Conservation (phyloP, 2,113 vertebrate species). For the Sapayoa aenigma region DNA sequence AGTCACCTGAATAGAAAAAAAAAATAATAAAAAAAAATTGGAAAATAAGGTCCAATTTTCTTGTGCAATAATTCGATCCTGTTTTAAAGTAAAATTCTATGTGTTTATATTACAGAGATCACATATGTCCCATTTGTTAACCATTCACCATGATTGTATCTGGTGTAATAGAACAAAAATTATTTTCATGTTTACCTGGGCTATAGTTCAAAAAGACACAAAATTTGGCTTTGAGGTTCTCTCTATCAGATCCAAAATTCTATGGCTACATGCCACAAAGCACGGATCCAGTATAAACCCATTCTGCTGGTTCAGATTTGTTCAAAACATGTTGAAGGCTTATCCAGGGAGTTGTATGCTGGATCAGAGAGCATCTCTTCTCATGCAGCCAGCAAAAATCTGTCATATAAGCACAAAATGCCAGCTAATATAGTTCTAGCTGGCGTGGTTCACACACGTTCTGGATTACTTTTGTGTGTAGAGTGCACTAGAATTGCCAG, state of each 20-base stretch:
- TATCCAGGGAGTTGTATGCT: neutral
- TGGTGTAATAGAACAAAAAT: neutral
- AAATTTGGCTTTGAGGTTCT: neutral
- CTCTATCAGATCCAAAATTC: neutral
- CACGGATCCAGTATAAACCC: neutral
- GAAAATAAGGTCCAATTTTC: neutral
- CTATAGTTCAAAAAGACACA: neutral
- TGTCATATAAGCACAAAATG: neutral
- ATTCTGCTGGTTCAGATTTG: slow-evolving; percentile 19
- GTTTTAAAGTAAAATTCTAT: neutral
- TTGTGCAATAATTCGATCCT: neutral
- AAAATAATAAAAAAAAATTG: neutral
- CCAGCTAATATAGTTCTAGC: neutral
- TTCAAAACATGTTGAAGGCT: neutral
- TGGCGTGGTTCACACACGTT: neutral
- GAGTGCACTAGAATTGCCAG: neutral
- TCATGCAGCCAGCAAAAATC: neutral
- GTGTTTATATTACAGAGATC: neutral
- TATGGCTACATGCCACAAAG: neutral
- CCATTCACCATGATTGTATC: neutral
- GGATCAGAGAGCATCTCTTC: neutral
- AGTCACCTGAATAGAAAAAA: neutral
- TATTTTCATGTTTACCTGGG: neutral
- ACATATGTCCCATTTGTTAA: neutral
- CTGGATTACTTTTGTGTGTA: neutral